These are phyloP conservation scores for Chelon auratus DNA, from an alignment of 2,797 vertebrate genomes.

Conservation along the genomic window DNA sequence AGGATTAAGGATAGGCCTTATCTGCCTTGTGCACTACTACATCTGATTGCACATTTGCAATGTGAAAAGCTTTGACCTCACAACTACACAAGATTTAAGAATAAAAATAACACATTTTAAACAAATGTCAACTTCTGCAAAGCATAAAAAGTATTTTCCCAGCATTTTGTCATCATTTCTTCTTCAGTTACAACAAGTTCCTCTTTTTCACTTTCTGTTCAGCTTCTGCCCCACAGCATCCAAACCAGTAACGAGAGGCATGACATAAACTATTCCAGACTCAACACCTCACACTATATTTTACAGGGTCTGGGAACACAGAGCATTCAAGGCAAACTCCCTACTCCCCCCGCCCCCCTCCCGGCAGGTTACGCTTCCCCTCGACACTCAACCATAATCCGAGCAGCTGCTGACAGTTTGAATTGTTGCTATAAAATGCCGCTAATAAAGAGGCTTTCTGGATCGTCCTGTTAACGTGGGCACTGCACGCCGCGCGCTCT, in stretches of 20 bases:
- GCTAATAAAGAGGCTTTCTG: constrained; percentile 29
- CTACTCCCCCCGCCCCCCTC: neutral
- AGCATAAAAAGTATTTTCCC: neutral
- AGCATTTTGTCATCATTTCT: constrained; percentile 2
- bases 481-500: neutral
- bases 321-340: neutral
- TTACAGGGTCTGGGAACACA: neutral
- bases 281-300: constrained; percentile 8
- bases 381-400: constrained; percentile 13
- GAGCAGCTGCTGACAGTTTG: constrained; percentile 30
- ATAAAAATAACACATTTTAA: neutral
- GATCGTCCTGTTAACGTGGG: constrained; percentile 9
- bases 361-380: neutral
- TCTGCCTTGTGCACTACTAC: neutral
- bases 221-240: neutral
- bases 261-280: constrained; percentile 9
- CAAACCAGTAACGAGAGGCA: neutral
- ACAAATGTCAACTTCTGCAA: neutral
- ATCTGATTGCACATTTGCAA: neutral
- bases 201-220: constrained; percentile 43
- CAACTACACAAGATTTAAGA: neutral
- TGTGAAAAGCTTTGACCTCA: neutral
- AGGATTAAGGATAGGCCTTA: no score
- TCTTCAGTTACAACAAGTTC: constrained; percentile 28
- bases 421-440: constrained; percentile 9